Percentiles rank a stretch among this genome's conserved stretches.
Evolutionary conservation across 23 tunicate species (phyloP).

Genomic region (Ciona savignyi): DNA sequence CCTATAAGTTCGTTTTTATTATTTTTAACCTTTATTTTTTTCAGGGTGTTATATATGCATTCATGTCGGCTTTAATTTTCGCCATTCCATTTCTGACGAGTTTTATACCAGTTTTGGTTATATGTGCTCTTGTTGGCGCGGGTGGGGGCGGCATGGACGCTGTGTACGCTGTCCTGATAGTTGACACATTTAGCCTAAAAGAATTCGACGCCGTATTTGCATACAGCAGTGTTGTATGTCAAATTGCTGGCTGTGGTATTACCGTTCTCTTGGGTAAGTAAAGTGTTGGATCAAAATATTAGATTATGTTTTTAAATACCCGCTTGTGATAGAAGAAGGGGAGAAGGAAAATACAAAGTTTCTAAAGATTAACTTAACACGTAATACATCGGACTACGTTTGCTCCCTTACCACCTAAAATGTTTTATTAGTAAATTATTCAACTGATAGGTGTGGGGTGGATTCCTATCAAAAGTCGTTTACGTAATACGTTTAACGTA

Average conservation of each 20-base stretch:
- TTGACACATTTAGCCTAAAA: neutral
- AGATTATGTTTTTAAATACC: too few relatives aligned
- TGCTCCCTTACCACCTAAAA: too few relatives aligned
- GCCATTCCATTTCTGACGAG: neutral
- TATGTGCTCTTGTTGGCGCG: neutral
- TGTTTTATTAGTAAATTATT: too few relatives aligned
- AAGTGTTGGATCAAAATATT: neutral
- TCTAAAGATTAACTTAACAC: too few relatives aligned
- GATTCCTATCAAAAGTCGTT: too few relatives aligned
- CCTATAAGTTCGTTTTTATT: too few relatives aligned
- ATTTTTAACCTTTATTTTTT: too few relatives aligned
- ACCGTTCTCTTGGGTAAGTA: constrained; percentile 4
- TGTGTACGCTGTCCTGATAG: neutral
- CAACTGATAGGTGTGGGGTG: too few relatives aligned
- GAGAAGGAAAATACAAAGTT: too few relatives aligned
- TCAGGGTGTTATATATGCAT: neutral
- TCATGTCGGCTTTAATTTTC: neutral
- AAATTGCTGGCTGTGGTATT: constrained; percentile 1
- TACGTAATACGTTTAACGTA: too few relatives aligned
- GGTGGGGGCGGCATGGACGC: constrained; percentile 17
- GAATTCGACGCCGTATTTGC: constrained; percentile 1
- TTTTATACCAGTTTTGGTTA: neutral
- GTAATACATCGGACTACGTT: too few relatives aligned
- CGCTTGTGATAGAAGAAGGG: too few relatives aligned
- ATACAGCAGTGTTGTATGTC: constrained; percentile 6